Evolutionary conservation across 2,888 invertebrate species (phyloP).

Genomic region (Tryphoninae sp.): DNA sequence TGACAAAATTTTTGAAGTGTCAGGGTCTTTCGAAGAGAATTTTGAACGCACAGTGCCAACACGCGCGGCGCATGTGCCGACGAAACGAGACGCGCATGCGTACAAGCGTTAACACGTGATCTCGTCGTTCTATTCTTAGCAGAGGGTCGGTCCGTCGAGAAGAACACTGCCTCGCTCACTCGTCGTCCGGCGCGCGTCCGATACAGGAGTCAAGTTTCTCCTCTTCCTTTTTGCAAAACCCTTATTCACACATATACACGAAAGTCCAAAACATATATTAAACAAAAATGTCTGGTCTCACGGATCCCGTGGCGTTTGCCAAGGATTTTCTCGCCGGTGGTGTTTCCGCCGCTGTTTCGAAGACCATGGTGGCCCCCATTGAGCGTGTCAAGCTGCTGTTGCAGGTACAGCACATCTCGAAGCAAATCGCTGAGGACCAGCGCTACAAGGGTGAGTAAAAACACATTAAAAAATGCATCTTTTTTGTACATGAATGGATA

Average conservation of each 20-base stretch:
- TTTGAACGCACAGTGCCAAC: conserved; percentile 57
- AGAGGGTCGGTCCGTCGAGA: conserved; percentile 76
- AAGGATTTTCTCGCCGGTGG: conserved; percentile 97
- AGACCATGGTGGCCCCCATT: conserved; percentile 97
- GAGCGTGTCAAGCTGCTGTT: conserved; percentile 96
- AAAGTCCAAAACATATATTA: conserved; percentile 58
- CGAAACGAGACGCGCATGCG: conserved; percentile 72
- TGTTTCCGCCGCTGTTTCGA: conserved; percentile 95
- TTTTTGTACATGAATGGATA: too few species aligned
- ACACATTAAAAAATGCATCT: neutral
- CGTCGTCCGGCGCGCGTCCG: conserved; percentile 84
- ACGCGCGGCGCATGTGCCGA: conserved; percentile 51
- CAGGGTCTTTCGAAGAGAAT: conserved; percentile 68
- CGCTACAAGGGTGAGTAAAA: conserved; percentile 92
- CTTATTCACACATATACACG: conserved; percentile 69
- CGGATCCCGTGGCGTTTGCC: conserved; percentile 92
- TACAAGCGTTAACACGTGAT: conserved; percentile 76
- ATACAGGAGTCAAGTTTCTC: conserved; percentile 78
- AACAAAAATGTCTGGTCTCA: conserved; percentile 80
- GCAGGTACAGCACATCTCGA: conserved; percentile 96
- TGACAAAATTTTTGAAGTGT: conserved; percentile 60
- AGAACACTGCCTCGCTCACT: conserved; percentile 79
- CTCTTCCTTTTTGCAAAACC: conserved; percentile 77
- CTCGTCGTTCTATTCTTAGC: conserved; percentile 80
- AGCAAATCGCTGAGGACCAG: conserved; percentile 91